Evolutionary conservation across 2,797 vertebrate genomes (phyloP).

Genomic region (Brachyrhaphis roseni): DNA sequence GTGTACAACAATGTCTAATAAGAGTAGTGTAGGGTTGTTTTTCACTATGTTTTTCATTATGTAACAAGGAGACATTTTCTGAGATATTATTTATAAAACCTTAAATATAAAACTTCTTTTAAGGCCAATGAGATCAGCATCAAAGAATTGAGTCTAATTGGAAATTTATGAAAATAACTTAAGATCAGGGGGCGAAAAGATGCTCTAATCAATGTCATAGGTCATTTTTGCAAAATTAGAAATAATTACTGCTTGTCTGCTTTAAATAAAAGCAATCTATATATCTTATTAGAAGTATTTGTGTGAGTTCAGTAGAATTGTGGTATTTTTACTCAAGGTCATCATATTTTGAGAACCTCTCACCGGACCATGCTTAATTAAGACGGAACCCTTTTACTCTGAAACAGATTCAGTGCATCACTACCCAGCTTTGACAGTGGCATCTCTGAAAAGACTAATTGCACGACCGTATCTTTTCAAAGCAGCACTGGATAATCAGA

Average conservation of each 20-base stretch:
- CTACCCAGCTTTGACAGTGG: conserved; percentile 29
- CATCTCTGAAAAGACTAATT: conserved; percentile 57
- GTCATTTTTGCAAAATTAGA: neutral
- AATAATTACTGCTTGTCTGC: neutral
- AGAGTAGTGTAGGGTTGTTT: neutral
- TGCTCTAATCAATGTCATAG: neutral
- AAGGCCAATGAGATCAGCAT: neutral
- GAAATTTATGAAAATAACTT: neutral
- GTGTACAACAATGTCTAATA: neutral
- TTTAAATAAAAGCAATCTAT: neutral
- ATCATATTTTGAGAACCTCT: neutral
- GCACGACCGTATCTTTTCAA: conserved; percentile 23
- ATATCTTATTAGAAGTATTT: neutral
- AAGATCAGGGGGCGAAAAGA: neutral
- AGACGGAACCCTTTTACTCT: neutral
- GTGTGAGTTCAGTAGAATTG: neutral
- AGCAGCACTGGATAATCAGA: conserved; percentile 53
- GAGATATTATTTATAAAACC: neutral
- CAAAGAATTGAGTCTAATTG: neutral
- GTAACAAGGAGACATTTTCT: neutral
- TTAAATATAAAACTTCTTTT: neutral
- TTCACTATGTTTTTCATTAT: neutral
- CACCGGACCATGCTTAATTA: neutral
- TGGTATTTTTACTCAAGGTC: neutral
- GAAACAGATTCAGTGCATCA: conserved; percentile 25